These are phyloP conservation scores for Erethizon dorsatum DNA, from an alignment of 2,797 vertebrate species.

Conservation along the genomic window DNA sequence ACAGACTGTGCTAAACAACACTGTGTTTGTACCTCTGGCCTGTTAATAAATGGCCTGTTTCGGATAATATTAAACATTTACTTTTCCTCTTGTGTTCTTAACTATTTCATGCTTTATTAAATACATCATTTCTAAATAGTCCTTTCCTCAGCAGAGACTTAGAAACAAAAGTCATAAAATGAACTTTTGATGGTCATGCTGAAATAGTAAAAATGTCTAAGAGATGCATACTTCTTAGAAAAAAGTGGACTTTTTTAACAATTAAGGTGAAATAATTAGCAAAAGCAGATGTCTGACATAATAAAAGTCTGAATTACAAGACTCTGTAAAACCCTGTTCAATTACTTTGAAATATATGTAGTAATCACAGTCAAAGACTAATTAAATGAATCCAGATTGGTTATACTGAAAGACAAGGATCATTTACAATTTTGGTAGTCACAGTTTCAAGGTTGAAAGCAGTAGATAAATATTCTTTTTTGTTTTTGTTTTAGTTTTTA, in stretches of 20 bases:
- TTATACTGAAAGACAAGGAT: slow-evolving; percentile 17
- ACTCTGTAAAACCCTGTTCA: not conserved
- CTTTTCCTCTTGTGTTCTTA: not conserved
- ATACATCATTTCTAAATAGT: not conserved
- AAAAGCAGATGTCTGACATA: slow-evolving; percentile 22
- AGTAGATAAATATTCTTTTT: not conserved
- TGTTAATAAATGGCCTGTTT: not conserved
- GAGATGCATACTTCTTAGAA: not conserved
- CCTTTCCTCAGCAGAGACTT: not conserved
- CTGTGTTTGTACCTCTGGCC: not conserved
- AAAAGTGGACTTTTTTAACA: not conserved
- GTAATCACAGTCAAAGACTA: slow-evolving; percentile 19
- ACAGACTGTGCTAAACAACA: not conserved
- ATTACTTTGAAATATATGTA: slow-evolving; percentile 59
- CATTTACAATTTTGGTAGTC: slow-evolving; percentile 12
- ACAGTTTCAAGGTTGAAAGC: slow-evolving; percentile 15
- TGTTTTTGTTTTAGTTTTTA: not conserved
- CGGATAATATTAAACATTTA: not conserved
- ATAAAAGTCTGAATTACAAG: slow-evolving; percentile 41
- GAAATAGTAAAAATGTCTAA: slow-evolving; percentile 24
- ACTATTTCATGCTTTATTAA: not conserved
- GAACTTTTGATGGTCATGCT: not conserved
- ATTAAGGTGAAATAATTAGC: slow-evolving; percentile 56
- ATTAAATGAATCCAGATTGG: slow-evolving; percentile 14
- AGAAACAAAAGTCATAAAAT: slow-evolving; percentile 54